Conservation (phyloP, 2,888 invertebrate genomes). For the Pristionchus exspectatus region DNA sequence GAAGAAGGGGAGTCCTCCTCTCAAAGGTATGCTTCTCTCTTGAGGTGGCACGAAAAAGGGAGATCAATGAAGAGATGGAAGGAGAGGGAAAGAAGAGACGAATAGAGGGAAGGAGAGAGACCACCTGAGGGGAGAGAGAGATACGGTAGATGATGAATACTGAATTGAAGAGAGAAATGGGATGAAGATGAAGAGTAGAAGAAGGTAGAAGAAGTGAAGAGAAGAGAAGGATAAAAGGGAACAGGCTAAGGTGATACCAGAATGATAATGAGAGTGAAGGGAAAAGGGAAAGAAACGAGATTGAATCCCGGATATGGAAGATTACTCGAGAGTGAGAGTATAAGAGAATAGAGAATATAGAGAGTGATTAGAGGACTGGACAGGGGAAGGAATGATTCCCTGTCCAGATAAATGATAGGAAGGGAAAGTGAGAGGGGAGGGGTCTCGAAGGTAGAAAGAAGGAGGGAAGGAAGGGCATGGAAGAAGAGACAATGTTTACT, state of each 20-base stretch:
- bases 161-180: conserved; percentile 23
- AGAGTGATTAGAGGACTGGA: conserved; percentile 29
- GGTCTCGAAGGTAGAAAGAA: conserved; percentile 7
- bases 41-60: conserved; percentile 41
- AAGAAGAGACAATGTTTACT: conserved; percentile 5
- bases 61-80: conserved; percentile 55
- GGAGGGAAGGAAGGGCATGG: background rate
- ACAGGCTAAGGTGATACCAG: conserved; percentile 44
- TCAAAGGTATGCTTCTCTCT: conserved; percentile 50
- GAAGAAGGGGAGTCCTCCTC: conserved; percentile 33
- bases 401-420: background rate
- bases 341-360: background rate
- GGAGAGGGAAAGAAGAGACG: conserved; percentile 12
- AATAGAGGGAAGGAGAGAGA: background rate
- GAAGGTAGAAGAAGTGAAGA: background rate
- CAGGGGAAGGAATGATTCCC: background rate
- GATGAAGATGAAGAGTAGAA: background rate
- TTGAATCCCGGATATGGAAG: conserved; percentile 5
- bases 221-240: background rate
- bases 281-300: conserved; percentile 9
- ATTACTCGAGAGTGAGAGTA: conserved; percentile 17
- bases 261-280: conserved; percentile 42
- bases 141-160: conserved; percentile 42
- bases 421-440: conserved; percentile 7
- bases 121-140: too few relatives aligned